Base-by-base conservation (phyloP, 2,113 vertebrate genomes). In the Tragelaphus imberbis region DNA sequence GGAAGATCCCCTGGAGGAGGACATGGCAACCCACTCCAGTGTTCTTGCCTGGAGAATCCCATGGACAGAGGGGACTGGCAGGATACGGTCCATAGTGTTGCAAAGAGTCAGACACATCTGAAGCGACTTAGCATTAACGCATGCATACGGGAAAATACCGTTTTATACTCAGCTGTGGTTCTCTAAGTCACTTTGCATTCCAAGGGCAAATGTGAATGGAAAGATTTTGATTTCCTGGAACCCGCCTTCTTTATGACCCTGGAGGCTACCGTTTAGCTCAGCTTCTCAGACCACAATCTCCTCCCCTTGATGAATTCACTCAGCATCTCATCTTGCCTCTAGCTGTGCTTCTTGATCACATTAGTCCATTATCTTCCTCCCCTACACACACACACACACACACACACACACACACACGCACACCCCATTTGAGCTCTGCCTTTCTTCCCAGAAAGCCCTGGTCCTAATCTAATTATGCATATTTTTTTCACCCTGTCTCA, bases 51-150 rank as follows among this genome's bases (percentile, higher is more conserved):
- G 21, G 36, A 75, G 21, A 40, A 75, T 44, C 21, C 21, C 71
- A 75, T 14, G 21, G 71, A 75, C 71, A 44, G 36, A 14, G 21
- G 36, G 23, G 36, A 12, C 68, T 75, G 11, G 68, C 6, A 11
- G 36, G 11, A 6, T 75, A 7, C 14, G 36, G 36, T 25, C 36
- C 21, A 44, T 25, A 25, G 71, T 1, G 36, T 44, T 44, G 21
- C 71, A 75, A 40, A 75, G 71, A 75, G 71, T 44, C 36, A 44
- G 21, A 75, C 11, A 75, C 40, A 4, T 44, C 71, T 77, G 71
- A 77, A 77, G 36, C 2, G 3, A 14, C 11, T 71, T 71, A 40
- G 5, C n/a, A 71, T 36, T 40, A 71, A 12, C 0, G 0, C 9
- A 23, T 36, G n/a, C 65, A 23, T 68, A 36, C 88, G 3, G 51